A percentile compares a stretch with the other conserved stretches of the same genome.
These are phyloP conservation scores for Rhabdornis inornatus DNA, from an alignment of 2,113 vertebrate species.

Conservation along the genomic window DNA sequence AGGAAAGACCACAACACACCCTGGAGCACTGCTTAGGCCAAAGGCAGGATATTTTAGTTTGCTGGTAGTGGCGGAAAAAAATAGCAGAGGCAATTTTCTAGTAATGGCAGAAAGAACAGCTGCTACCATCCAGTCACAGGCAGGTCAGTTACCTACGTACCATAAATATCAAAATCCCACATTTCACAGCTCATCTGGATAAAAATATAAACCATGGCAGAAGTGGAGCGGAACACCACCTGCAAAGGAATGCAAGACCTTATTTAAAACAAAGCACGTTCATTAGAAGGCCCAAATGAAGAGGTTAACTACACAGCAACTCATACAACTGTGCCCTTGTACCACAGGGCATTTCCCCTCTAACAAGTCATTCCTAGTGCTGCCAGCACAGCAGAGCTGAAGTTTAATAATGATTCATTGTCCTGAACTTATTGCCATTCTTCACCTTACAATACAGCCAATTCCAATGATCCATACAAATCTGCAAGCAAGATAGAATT, in stretches of 20 bases:
- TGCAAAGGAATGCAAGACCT: slow-evolving; percentile 57
- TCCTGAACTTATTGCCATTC: background rate
- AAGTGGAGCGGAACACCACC: slow-evolving; percentile 98
- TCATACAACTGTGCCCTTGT: background rate
- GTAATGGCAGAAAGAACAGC: background rate
- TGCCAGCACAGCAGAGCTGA: background rate
- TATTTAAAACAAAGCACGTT: background rate
- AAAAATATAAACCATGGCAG: slow-evolving; percentile 98
- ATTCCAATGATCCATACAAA: background rate
- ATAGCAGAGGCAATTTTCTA: background rate
- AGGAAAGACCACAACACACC: background rate
- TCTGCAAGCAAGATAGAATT: background rate
- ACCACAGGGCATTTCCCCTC: background rate
- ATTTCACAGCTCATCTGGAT: slow-evolving; percentile 99
- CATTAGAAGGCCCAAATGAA: background rate
- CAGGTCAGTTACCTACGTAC: slow-evolving; percentile 62
- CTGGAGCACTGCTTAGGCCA: background rate
- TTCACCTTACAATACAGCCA: background rate
- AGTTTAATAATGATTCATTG: background rate
- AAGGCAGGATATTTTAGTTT: background rate
- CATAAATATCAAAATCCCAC: slow-evolving; percentile 99
- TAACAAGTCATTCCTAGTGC: background rate
- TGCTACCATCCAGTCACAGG: background rate
- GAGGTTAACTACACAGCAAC: background rate
- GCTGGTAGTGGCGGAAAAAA: background rate